Conservation (phyloP, 2,797 vertebrate species). For the Sphenopsis melanotis region DNA sequence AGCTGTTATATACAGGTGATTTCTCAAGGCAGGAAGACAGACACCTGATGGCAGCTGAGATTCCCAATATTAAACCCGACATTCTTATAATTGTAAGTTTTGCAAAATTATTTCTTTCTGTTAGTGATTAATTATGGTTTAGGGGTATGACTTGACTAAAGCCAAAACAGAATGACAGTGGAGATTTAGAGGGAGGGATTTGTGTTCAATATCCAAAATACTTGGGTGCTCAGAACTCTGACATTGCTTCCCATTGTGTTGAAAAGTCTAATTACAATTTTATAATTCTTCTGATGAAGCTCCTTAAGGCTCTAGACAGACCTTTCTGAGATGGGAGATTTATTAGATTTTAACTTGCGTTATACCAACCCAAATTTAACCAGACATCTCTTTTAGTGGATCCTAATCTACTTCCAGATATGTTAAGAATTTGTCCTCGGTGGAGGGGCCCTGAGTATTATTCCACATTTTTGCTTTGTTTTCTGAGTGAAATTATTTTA, state of each 20-base stretch:
- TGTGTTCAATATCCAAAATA: neutral
- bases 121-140: neutral
- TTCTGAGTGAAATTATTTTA: neutral
- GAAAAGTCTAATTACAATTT: neutral
- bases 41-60: slow-evolving; percentile 96
- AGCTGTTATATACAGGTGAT: slow-evolving; percentile 94
- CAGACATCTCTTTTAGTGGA: neutral
- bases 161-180: neutral
- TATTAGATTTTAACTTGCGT: neutral
- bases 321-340: neutral
- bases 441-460: neutral
- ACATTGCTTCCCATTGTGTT: neutral
- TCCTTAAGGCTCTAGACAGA: neutral
- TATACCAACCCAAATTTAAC: neutral
- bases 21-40: slow-evolving; percentile 96
- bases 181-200: neutral
- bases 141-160: neutral
- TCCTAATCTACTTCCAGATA: neutral
- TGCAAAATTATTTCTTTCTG: neutral
- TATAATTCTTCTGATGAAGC: neutral
- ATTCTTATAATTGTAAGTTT: slow-evolving; percentile 88
- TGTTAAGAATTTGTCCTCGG: neutral
- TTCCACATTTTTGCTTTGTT: neutral
- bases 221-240: neutral
- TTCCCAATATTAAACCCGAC: slow-evolving; percentile 94